Percentiles rank a stretch among this genome's conserved stretches.
Conservation (phyloP, 2,888 invertebrate species). For the Philaethria dido region DNA sequence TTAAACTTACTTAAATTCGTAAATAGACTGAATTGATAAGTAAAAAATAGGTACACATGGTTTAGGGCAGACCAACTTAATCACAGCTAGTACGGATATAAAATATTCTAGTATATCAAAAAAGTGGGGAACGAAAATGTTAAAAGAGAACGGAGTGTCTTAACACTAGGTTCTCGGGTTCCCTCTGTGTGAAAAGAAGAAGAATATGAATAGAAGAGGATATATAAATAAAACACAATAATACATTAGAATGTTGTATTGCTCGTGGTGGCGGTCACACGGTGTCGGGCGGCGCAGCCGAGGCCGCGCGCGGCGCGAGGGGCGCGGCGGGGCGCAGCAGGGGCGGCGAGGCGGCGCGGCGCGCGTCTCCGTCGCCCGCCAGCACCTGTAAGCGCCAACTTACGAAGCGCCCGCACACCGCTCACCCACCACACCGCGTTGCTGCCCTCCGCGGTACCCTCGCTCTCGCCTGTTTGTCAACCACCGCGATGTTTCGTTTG, state of each 20-base stretch:
- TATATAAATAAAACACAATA: constrained; percentile 32
- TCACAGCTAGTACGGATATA: too few species aligned
- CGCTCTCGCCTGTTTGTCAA: constrained; percentile 52
- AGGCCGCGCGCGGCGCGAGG: constrained; percentile 75
- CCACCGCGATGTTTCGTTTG: constrained; percentile 23
- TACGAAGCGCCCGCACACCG: constrained; percentile 51
- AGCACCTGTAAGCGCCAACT: constrained; percentile 58
- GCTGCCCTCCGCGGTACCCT: constrained; percentile 54
- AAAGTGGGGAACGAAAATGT: too few species aligned
- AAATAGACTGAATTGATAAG: too few species aligned
- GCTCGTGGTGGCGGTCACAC: constrained; percentile 62
- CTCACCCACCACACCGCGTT: constrained; percentile 56
- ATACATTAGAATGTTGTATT: constrained; percentile 55
- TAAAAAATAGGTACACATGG: too few species aligned
- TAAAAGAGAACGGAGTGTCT: too few species aligned
- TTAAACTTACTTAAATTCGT: too few species aligned
- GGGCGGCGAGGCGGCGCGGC: constrained; percentile 65
- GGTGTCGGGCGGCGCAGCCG: constrained; percentile 73
- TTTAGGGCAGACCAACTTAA: too few species aligned
- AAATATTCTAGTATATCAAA: too few species aligned
- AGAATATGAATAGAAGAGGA: neutral
- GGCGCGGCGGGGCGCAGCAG: constrained; percentile 67
- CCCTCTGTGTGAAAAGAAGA: too few species aligned
- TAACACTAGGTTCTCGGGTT: too few species aligned
- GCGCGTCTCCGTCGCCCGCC: constrained; percentile 60